These are phyloP conservation scores for Acleris cristana DNA, from an alignment of 2,888 invertebrate species.

Conservation along the genomic window DNA sequence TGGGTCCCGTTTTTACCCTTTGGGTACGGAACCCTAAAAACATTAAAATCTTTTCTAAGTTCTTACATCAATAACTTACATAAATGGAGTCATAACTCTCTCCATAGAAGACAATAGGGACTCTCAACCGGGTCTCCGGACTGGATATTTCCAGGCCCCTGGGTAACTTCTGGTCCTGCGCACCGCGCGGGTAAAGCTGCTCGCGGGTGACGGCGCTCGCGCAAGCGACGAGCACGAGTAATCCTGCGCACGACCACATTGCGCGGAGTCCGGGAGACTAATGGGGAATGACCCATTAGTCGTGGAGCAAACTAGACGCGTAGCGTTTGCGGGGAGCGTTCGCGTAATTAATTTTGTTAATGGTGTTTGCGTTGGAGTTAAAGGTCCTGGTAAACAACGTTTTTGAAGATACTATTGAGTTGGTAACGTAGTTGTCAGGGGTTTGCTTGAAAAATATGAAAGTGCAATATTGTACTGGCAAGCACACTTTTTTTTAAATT, in stretches of 20 bases:
- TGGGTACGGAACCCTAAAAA: too few species aligned
- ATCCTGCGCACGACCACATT: slow-evolving; percentile 76
- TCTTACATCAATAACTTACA: slow-evolving; percentile 86
- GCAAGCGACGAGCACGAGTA: slow-evolving; percentile 60
- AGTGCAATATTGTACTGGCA: too few species aligned
- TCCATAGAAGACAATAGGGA: slow-evolving; percentile 92
- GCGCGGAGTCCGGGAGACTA: slow-evolving; percentile 57
- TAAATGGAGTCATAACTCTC: slow-evolving; percentile 89
- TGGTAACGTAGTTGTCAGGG: too few species aligned
- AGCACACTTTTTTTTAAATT: too few species aligned
- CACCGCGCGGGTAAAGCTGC: slow-evolving; percentile 85
- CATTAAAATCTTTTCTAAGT: neutral
- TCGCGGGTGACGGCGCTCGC: slow-evolving; percentile 76
- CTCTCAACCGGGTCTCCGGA: slow-evolving; percentile 85
- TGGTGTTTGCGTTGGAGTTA: neutral
- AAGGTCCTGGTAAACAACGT: too few species aligned
- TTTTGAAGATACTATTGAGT: too few species aligned
- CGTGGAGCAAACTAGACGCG: slow-evolving; percentile 22
- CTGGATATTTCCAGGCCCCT: slow-evolving; percentile 86
- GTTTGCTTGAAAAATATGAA: too few species aligned
- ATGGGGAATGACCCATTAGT: slow-evolving; percentile 40
- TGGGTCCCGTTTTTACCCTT: too few species aligned
- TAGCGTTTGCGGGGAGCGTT: slow-evolving; percentile 8
- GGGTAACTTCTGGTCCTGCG: slow-evolving; percentile 81
- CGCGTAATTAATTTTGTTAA: neutral